These are phyloP conservation scores for Scopus umbretta DNA, from an alignment of 2,113 vertebrate species.

Conservation along the genomic window DNA sequence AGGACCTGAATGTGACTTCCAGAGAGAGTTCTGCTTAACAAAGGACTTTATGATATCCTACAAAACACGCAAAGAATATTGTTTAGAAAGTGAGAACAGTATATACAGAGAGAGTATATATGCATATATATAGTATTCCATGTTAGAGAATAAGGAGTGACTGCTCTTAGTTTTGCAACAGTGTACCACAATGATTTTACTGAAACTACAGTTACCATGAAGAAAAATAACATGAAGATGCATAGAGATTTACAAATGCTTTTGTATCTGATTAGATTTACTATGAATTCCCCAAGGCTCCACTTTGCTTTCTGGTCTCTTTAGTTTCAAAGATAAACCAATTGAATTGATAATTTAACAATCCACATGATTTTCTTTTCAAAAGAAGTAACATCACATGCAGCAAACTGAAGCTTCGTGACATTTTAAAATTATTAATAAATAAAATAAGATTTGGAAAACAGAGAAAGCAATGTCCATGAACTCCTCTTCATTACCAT, in stretches of 20 bases:
- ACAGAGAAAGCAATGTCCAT: neutral
- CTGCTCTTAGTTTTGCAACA: neutral
- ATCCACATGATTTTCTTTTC: neutral
- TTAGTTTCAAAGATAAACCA: constrained; percentile 17
- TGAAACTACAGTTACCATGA: neutral
- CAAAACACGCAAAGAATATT: neutral
- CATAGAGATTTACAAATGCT: neutral
- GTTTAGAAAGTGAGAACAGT: neutral
- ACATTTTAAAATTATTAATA: constrained; percentile 1
- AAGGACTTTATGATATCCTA: neutral
- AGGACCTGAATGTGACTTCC: neutral
- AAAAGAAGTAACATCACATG: neutral
- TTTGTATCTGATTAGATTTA: constrained; percentile 22
- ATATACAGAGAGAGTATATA: neutral
- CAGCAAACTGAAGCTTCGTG: neutral
- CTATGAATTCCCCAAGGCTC: neutral
- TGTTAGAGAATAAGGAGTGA: neutral
- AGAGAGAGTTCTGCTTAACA: neutral
- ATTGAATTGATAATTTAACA: constrained; percentile 23
- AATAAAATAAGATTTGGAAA: constrained; percentile 3
- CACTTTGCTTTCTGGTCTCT: neutral
- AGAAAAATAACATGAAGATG: neutral
- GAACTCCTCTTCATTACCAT: neutral
- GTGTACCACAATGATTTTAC: neutral
- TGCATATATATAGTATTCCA: neutral